Conservation (phyloP, 2,797 vertebrate species). For the Falco novaeseelandiae region DNA sequence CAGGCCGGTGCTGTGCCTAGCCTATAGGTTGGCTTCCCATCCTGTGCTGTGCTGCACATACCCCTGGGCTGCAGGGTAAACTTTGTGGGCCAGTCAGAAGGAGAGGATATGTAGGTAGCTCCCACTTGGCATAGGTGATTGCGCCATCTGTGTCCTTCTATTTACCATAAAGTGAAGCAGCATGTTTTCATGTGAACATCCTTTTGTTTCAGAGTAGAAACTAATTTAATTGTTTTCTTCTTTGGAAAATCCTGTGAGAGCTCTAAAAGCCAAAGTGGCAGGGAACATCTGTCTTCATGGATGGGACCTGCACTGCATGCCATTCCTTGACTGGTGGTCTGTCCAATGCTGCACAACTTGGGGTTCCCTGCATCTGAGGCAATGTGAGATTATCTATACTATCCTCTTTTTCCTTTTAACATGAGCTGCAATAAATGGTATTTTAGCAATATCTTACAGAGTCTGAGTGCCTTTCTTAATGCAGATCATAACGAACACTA, state of each 20-base stretch:
- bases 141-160: not conserved
- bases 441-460: not conserved
- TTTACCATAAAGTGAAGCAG: not conserved
- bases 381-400: not conserved
- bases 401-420: not conserved
- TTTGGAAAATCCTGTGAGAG: not conserved
- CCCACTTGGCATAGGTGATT: not conserved
- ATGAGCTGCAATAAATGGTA: not conserved
- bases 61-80: not conserved
- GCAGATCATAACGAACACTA: not conserved
- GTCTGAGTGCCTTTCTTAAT: not conserved
- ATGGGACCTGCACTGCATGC: not conserved
- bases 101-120: not conserved
- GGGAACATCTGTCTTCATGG: not conserved
- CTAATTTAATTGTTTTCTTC: not conserved
- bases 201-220: not conserved
- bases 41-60: not conserved
- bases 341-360: not conserved
- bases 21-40: accelerated
- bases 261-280: not conserved
- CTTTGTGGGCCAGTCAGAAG: not conserved
- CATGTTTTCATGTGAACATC: not conserved
- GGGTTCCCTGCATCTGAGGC: not conserved
- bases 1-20: accelerated
- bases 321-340: not conserved